Conservation (phyloP, 2,113 vertebrate species). For the Forbesichthys agassizii region DNA sequence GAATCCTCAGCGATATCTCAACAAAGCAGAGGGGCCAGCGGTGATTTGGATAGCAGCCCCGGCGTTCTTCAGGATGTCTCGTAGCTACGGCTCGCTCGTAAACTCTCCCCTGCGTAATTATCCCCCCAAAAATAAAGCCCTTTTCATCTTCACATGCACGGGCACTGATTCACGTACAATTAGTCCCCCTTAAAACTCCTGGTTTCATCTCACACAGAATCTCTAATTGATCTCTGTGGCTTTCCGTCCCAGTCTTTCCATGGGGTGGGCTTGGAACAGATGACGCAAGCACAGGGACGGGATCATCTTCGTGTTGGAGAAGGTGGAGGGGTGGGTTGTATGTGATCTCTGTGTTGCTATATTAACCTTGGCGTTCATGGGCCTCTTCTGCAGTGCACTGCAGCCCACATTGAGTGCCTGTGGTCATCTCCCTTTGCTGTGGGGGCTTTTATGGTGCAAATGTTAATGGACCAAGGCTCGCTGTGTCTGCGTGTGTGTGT, state of each 20-base stretch:
- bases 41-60: slow-evolving; percentile 17
- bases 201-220: slow-evolving; percentile 40
- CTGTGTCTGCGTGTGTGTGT: neutral
- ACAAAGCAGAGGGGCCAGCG: slow-evolving; percentile 9
- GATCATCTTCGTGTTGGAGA: slow-evolving; percentile 31
- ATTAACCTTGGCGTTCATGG: slow-evolving; percentile 44
- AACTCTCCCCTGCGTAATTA: slow-evolving; percentile 63
- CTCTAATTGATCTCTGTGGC: slow-evolving; percentile 56
- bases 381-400: slow-evolving; percentile 44
- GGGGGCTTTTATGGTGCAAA: slow-evolving; percentile 51
- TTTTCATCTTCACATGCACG: slow-evolving; percentile 62
- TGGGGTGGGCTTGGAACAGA: slow-evolving; percentile 36
- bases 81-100: slow-evolving; percentile 43
- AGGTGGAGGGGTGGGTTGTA: neutral
- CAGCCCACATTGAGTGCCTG: slow-evolving; percentile 45
- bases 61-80: slow-evolving; percentile 44
- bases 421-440: slow-evolving; percentile 54
- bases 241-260: slow-evolving; percentile 24
- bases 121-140: slow-evolving; percentile 15
- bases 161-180: slow-evolving; percentile 66
- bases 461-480: slow-evolving; percentile 44
- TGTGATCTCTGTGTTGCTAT: slow-evolving; percentile 17
- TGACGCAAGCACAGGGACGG: slow-evolving; percentile 19
- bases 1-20: slow-evolving; percentile 12
- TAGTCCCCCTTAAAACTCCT: slow-evolving; percentile 43